Base-by-base conservation (phyloP, 2,113 vertebrate genomes). In the Hiodon alosoides region DNA sequence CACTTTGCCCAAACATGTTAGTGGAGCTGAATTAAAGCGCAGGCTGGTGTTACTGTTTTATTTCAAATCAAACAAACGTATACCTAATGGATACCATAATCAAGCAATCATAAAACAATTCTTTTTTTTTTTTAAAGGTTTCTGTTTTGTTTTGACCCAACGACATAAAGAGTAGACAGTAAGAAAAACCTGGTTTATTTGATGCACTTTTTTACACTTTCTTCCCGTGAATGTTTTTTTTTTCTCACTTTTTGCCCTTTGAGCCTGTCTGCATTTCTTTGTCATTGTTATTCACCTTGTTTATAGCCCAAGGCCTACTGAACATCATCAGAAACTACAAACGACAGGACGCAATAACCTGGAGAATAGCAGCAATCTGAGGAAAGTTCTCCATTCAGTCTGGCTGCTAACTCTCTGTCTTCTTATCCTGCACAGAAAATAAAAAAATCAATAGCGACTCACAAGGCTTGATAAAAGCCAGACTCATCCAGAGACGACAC, bases 391-490 rank as follows among this genome's bases (percentile, higher is more conserved):
- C 95, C 95, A 95, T 95, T 95, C 95, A 92, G 93, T 94, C 90
- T 86, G 85, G 90, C 92, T 93, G 91, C 94, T 94, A 95, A 96
- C 95, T 96, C 95, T 95, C 96, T 98, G 95, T 99, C 96, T 98
- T 96, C 96, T 96, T 95, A 95, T 95, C 94, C 95, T 93, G 92
- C 92, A 94, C 87, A 97, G 95, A 97, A 98, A 98, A 98, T 97
- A 98, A 96, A 97, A 97, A 98, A 98, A 98, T 99, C 96, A 98
- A 98, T 99, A 99, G 91, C 72, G 80, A 91, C 94, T 94, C 95
- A 93, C 91, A 90, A 88, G 83, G 89, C 94, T 95, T 96, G 96
- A 97, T 97, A 95, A 95, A 95, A 94, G 93, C 89, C 86, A 92
- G 86, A 89, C 93, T 93, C 87, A 84, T 90, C 91, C 90, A 89